Conservation (phyloP, 2,113 vertebrate species). For the Muscicapa adusta region DNA sequence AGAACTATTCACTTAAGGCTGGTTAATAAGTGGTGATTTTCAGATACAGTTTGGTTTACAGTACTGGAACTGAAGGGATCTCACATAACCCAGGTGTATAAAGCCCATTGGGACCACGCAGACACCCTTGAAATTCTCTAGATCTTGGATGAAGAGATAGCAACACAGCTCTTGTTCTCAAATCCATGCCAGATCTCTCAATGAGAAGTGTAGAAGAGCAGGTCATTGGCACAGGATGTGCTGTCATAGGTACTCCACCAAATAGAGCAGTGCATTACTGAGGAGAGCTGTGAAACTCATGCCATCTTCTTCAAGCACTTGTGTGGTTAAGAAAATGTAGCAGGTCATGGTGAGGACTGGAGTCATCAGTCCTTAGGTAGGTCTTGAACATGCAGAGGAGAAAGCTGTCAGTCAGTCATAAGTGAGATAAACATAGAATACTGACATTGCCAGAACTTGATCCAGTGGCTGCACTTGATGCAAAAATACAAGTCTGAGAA, state of each 20-base stretch:
- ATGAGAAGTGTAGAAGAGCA: background rate
- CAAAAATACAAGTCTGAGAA: background rate
- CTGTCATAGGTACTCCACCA: background rate
- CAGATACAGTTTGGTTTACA: background rate
- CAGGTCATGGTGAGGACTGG: accelerated
- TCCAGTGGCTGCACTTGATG: background rate
- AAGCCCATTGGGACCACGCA: background rate
- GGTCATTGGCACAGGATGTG: background rate
- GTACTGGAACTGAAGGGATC: background rate
- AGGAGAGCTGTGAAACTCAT: background rate
- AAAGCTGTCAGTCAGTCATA: background rate
- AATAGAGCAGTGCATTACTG: background rate
- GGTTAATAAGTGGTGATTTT: background rate
- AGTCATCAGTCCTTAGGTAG: background rate
- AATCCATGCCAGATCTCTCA: background rate
- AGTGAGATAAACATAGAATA: background rate
- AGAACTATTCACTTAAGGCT: background rate
- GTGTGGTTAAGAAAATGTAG: background rate
- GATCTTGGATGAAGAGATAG: background rate
- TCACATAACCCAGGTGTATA: background rate
- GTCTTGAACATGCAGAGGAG: background rate
- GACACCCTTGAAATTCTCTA: background rate
- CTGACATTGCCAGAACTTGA: background rate
- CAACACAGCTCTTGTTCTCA: background rate
- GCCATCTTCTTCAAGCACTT: background rate